Conservation (phyloP, 2,113 vertebrate genomes). For the Pelvicachromis taeniatus region DNA sequence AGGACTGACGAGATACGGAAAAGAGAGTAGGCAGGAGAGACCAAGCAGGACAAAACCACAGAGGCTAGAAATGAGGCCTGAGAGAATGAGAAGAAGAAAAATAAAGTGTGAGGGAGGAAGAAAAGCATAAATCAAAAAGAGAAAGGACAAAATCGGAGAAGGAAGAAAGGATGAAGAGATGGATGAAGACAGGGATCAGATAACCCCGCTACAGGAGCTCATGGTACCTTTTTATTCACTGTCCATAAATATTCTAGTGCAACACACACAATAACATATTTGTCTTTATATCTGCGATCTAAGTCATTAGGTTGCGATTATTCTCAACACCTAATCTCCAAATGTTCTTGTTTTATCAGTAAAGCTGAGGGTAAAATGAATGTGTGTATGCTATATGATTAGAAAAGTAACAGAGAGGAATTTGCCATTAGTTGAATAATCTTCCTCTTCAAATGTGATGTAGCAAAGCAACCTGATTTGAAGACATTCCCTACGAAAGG, state of each 20-base stretch:
- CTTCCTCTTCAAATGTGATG: background rate
- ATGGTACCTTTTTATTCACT: background rate
- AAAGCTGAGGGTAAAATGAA: background rate
- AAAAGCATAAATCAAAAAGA: background rate
- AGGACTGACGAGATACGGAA: background rate
- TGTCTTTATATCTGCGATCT: background rate
- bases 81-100: background rate
- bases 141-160: background rate
- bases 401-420: background rate
- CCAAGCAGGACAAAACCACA: background rate
- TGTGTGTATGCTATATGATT: background rate
- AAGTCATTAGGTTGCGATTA: rapidly evolving
- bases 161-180: background rate
- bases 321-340: background rate
- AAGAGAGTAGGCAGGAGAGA: background rate
- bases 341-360: background rate
- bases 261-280: background rate
- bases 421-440: background rate
- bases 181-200: background rate
- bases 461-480: background rate
- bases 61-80: background rate
- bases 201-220: background rate
- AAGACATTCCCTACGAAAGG: background rate
- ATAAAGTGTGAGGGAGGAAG: background rate
- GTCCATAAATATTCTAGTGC: background rate